Base-by-base conservation (phyloP, 2,888 invertebrate species). In the Panopea generosa region DNA sequence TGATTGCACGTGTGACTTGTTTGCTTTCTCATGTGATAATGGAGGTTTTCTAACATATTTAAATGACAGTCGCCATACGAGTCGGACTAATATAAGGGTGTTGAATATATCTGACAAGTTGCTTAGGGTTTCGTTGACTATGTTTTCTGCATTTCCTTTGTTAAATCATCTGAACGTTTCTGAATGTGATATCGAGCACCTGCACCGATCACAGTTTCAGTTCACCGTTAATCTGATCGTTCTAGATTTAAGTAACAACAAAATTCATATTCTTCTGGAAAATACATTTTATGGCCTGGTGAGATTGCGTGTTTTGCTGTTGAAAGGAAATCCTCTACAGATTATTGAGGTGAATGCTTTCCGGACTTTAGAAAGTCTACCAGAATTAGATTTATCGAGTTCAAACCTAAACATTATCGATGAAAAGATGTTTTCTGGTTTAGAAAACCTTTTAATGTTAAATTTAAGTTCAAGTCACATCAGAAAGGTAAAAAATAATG, bases 381-480 rank as follows among this genome's bases (percentile, higher is more conserved):
- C 40, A 43, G 43, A 20, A n/a, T 57, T 74, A 4, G 43, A 43
- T 18, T 14, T 74, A 2, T 63, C 56, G 0, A 26, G 22, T 2
- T 50, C 33, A 24, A 11, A 9, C 9, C 9, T 62, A 24, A 52
- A 22, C n/a, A 24, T 6, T 22, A 11, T 62, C 18, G 24, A 20
- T 27, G 24, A 16, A 3, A 40, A 22, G 3, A 52, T 52, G n/a
- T 62, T 62, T 38, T 29, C n/a, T 7, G 76, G 76, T 22, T 16
- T 80, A 11, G 53, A 66, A 11, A 55, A 26, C 2, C n/a, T 80
- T 11, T 9, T 45, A 24, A 33, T 14, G 3, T 22, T 80, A 7
- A 73, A 69, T 52, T 2, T 80, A 9, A 62, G 68, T 9, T 11
- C 22, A 9, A 73, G 69, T 63, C 22, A 45, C 1, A 65, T 80